Base-by-base conservation (phyloP, 2,888 invertebrate genomes). In the Cerastis leucographa region DNA sequence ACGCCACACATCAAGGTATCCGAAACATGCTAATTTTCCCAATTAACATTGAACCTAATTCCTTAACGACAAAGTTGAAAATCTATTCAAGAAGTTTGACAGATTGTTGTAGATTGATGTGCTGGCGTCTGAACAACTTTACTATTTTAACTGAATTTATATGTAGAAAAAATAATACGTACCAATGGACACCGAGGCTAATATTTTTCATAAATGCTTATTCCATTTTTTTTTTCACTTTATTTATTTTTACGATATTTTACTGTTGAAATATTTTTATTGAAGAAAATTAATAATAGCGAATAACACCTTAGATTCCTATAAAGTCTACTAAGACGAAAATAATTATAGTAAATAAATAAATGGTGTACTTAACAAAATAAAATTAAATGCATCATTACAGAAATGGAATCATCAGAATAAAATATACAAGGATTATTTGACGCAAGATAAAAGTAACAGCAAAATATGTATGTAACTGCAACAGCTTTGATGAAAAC, bases 331-430 rank as follows among this genome's bases (percentile, higher is more conserved):
- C 1, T 42, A 70, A 73, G 65, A 64, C 61, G 51, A 72, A 84
- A 42, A 71, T 51, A 35, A 35, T 56, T 17, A 72, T 77, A 73
- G 83, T 86, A 87, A 89, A 89, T 86, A 84, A 87, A 82, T 78
- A 78, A 73, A 64, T 56, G 74, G 40, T 29, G 29, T 75, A 59
- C 61, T 62, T 68, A 69, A 25, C 59, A 74, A 70, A 68, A 70
- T 76, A 70, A 22, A 72, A 79, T 81, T 87, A 87, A 87, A 87
- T 88, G 87, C 87, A 87, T 80, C 74, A 75, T 76, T 85, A 71
- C 68, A 80, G 49, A 69, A 71, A 87, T 87, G 87, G 88, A 88
- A 87, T 88, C 74, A 80, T 87, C 64, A 64, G 54, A 70, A 68
- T 76, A 78, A 78, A 82, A 68, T 76, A 68, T 73, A 82, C 70